phyloP scores from a whole-genome alignment of 2,888 invertebrate genomes.

The Noctua fimbriata region DNA sequence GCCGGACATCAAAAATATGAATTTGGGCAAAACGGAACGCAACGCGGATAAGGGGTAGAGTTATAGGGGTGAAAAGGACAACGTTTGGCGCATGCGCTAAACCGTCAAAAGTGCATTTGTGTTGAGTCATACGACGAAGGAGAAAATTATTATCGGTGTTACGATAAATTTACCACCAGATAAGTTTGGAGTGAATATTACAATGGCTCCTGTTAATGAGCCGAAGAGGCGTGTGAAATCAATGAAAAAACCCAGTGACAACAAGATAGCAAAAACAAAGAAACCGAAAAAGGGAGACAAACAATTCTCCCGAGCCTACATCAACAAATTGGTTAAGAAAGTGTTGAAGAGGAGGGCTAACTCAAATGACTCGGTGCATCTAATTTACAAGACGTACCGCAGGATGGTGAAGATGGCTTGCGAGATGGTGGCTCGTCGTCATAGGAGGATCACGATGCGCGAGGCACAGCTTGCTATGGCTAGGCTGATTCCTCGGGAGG shows the following conservation, averaged over 20 bases:
- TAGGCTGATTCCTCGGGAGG: constrained; percentile 30
- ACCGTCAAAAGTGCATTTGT: neutral
- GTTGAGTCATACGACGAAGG: constrained; percentile 4
- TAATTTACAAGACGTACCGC: constrained; percentile 19
- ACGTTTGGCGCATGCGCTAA: constrained; percentile 42
- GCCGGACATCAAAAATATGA: neutral
- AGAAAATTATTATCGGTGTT: constrained; percentile 11
- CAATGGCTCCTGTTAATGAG: constrained; percentile 36
- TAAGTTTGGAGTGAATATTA: neutral
- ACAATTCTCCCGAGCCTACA: constrained; percentile 1
- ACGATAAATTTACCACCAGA: neutral
- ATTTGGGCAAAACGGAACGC: constrained; percentile 40
- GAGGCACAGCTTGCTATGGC: constrained; percentile 23
- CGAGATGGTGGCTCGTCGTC: constrained; percentile 20
- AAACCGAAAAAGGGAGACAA: neutral
- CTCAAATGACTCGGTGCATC: neutral
- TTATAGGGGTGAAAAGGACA: constrained; percentile 33
- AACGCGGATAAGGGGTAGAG: constrained; percentile 4
- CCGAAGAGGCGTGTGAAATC: constrained; percentile 36
- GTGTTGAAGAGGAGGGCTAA: constrained; percentile 18
- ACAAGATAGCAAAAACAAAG: neutral
- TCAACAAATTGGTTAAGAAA: constrained; percentile 23
- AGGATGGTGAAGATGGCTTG: constrained; percentile 27
- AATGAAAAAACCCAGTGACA: constrained; percentile 22
- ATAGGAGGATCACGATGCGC: constrained; percentile 19